Evolutionary conservation across 2,113 vertebrate genomes (phyloP).

Genomic region (Pongo pygmaeus): DNA sequence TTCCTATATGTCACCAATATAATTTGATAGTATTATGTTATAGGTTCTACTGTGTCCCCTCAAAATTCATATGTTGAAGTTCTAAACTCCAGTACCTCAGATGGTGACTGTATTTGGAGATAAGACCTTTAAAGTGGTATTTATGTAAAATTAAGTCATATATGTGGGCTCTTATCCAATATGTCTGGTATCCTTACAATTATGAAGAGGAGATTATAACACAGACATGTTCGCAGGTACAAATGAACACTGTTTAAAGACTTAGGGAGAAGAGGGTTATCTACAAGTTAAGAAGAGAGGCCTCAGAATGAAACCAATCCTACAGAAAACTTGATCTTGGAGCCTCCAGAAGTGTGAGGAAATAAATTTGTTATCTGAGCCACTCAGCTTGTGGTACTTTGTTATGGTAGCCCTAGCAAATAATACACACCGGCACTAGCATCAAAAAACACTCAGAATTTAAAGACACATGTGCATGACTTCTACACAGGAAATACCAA

Average conservation of each 20-base stretch:
- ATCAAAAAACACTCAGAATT: not conserved
- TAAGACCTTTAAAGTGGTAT: not conserved
- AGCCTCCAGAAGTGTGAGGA: not conserved
- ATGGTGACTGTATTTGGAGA: not conserved
- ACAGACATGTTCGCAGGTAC: not conserved
- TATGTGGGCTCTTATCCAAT: not conserved
- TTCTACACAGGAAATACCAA: not conserved
- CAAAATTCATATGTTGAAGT: not conserved
- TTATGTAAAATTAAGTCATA: not conserved
- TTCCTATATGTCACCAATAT: not conserved
- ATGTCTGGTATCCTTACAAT: not conserved
- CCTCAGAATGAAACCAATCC: not conserved
- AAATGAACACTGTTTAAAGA: not conserved
- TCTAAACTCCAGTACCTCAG: not conserved
- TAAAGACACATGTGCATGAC: not conserved
- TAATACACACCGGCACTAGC: not conserved
- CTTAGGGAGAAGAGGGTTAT: not conserved
- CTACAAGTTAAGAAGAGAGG: not conserved
- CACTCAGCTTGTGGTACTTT: not conserved
- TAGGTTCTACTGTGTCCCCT: not conserved
- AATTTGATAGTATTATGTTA: not conserved
- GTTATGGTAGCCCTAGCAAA: not conserved
- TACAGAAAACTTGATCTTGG: not conserved
- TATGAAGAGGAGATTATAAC: not conserved
- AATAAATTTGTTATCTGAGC: constrained; percentile 9